phyloP scores from a whole-genome alignment of 2,797 vertebrate species.

The Moxostoma hubbsi region DNA sequence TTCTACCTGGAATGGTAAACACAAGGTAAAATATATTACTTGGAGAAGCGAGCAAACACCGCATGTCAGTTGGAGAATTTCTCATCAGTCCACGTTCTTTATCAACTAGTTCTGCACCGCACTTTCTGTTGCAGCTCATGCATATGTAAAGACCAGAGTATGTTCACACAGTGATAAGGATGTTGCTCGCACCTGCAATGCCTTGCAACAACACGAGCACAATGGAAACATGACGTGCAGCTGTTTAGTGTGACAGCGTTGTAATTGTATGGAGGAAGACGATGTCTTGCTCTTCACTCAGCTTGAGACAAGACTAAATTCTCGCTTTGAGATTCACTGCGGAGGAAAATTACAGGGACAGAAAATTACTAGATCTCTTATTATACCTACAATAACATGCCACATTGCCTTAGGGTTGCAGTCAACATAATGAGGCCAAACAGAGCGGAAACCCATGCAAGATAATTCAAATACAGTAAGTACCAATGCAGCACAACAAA shows the following conservation, averaged over 20 bases:
- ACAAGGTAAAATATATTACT: conserved; percentile 29
- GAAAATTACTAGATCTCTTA: conserved; percentile 27
- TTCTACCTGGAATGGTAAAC: conserved; percentile 52
- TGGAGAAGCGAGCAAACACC: conserved; percentile 38
- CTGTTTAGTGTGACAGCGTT: conserved; percentile 44
- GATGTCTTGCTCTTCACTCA: conserved; percentile 46
- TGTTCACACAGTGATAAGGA: conserved; percentile 57
- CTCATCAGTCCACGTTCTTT: conserved; percentile 50
- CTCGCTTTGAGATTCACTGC: conserved; percentile 17
- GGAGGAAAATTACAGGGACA: conserved; percentile 10
- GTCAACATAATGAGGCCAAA: conserved; percentile 11
- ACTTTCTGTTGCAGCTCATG: conserved; percentile 51
- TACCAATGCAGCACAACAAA: not conserved
- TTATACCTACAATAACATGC: conserved; percentile 15
- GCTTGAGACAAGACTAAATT: conserved; percentile 49
- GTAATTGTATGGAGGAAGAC: conserved; percentile 45
- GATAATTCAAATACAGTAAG: not conserved
- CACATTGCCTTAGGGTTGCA: conserved; percentile 26
- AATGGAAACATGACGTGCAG: conserved; percentile 48
- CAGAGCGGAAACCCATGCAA: not conserved
- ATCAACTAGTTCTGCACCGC: conserved; percentile 44
- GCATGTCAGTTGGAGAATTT: conserved; percentile 48
- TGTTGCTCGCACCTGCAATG: conserved; percentile 40
- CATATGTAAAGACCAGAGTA: conserved; percentile 59
- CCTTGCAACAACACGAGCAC: conserved; percentile 46